Conservation (phyloP, 2,797 vertebrate species). For the Neosilurus mollespiculum region DNA sequence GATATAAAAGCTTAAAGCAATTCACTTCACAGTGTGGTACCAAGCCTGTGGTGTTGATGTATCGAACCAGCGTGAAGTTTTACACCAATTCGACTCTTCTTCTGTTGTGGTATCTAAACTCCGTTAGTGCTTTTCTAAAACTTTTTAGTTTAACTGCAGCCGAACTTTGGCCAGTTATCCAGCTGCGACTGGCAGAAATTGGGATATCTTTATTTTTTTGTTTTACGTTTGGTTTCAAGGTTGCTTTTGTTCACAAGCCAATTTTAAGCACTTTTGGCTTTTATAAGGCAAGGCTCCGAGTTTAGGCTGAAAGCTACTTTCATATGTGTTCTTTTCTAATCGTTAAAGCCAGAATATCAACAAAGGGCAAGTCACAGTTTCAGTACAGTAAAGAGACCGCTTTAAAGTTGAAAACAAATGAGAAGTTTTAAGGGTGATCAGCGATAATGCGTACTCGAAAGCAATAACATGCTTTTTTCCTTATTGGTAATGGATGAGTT, state of each 20-base stretch:
- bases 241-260: neutral
- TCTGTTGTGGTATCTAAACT: neutral
- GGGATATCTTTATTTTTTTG: neutral
- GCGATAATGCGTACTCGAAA: neutral
- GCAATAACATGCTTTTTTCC: neutral
- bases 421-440: neutral
- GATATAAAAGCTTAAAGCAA: slow-evolving; percentile 31
- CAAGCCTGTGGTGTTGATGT: slow-evolving; percentile 1
- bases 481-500: neutral
- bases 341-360: neutral
- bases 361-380: neutral
- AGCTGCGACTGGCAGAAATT: neutral
- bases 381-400: neutral
- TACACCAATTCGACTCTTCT: neutral
- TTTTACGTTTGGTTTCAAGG: neutral
- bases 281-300: neutral
- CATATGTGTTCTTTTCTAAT: slow-evolving; percentile 14
- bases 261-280: neutral
- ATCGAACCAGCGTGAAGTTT: neutral
- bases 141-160: neutral
- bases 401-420: neutral
- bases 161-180: neutral
- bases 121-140: neutral
- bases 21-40: slow-evolving; percentile 11
- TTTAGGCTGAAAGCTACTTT: neutral